phyloP scores from a whole-genome alignment of 2,797 vertebrate genomes.

The Saxicola maurus region DNA sequence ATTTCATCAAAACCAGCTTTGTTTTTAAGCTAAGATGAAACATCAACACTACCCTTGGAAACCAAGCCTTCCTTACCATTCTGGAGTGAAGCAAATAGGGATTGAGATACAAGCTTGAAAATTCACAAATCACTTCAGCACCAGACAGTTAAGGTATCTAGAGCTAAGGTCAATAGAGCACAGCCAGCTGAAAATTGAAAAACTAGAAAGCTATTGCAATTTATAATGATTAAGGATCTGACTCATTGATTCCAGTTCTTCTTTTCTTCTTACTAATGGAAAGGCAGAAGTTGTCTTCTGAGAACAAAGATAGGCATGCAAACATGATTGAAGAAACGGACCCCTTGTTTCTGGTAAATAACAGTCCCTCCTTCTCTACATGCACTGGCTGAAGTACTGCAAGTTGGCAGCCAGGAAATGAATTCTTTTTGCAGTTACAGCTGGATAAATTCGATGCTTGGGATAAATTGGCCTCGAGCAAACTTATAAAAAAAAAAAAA shows the following conservation, averaged over 20 bases:
- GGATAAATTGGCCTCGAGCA: slow-evolving; percentile 20
- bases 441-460: slow-evolving; percentile 6
- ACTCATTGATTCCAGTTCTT: background rate
- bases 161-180: background rate
- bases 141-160: background rate
- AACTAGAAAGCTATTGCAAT: background rate
- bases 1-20: background rate
- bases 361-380: background rate
- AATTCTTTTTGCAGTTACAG: background rate
- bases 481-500: background rate
- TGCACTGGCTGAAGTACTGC: background rate
- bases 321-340: background rate
- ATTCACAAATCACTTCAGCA: background rate
- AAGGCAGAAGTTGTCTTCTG: background rate
- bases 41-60: background rate
- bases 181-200: background rate
- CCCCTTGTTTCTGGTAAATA: background rate
- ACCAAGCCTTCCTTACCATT: background rate
- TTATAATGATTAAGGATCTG: background rate
- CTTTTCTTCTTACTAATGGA: background rate
- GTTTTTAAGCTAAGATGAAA: slow-evolving; percentile 1
- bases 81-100: background rate
- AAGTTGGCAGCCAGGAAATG: background rate
- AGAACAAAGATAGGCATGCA: background rate
- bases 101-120: background rate